Evolutionary conservation across 2,797 vertebrate genomes (phyloP), one percentile per base, ranked within the genome.

Genomic region (Geotrypetes seraphini): DNA sequence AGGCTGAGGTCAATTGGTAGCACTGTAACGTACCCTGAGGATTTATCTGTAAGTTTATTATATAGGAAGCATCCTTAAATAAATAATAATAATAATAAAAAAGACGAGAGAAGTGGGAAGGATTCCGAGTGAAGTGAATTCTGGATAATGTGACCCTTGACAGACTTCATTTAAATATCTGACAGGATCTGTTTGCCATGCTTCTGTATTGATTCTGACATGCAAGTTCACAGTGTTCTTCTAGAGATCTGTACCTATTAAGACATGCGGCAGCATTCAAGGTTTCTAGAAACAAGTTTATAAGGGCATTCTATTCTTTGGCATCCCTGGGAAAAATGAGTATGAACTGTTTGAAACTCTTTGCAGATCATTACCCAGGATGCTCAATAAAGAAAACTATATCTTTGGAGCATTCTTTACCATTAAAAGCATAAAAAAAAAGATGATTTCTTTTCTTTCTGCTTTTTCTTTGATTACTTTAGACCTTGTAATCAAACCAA

Each of bases 401-500:
- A 69, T 71, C 47, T 68, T 70, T 47, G 50, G 13, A 60, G 22
- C 36, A 35, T 57, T 27, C 26, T 66, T 66, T 60, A 56, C 44
- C 25, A 64, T 67, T 27, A 48, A 43, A 21, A 0, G 20, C 23
- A 0, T 12, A 5, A n/a, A 40, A 38, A 35, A 33, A 32, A 44
- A 59, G 54, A 47, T 42, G 50, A 46, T 22, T 34, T 31, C 29
- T 35, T 49, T 9, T 28, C 22, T 42, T 39, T 39, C 53, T 82
- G 82, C 83, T 69, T 70, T 81, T 85, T 70, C 73, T 83, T 85
- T 89, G 89, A 91, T 93, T 91, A 86, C 78, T 79, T 74, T 53
- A 69, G 73, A 78, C 71, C 81, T 87, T 88, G 85, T 90, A 90
- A 89, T 91, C 87, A 91, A 88, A 86, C 84, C 78, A 80, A 79